Percentiles rank a stretch among this genome's conserved stretches.
These are phyloP conservation scores for Anoplolepis gracilipes DNA, from an alignment of 1,140 invertebrate genomes.

Conservation along the genomic window DNA sequence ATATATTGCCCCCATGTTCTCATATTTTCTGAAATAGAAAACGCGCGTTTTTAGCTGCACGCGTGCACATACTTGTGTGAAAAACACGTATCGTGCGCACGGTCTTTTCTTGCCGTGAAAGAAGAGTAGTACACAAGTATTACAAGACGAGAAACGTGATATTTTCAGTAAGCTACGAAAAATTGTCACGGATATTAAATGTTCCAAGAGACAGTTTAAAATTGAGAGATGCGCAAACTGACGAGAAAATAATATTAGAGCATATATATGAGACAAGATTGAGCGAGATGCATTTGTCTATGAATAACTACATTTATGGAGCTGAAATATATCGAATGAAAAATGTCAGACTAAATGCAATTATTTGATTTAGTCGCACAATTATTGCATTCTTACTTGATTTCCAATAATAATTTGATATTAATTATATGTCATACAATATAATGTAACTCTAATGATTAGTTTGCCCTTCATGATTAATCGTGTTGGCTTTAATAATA, in stretches of 20 bases:
- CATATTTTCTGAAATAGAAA: conserved; percentile 54
- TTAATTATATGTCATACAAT: conserved; percentile 31
- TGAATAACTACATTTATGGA: background rate
- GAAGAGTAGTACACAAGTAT: conserved; percentile 34
- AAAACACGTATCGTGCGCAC: background rate
- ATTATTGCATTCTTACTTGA: background rate
- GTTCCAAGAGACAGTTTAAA: background rate
- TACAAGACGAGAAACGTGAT: conserved; percentile 1
- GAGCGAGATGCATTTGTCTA: background rate
- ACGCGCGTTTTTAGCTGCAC: background rate
- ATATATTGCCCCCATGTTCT: conserved; percentile 40
- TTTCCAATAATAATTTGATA: conserved; percentile 15
- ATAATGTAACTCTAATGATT: conserved; percentile 31
- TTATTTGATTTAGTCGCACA: background rate
- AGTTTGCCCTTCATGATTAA: conserved; percentile 47
- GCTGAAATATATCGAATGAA: background rate
- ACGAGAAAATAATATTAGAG: background rate
- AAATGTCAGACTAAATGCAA: background rate
- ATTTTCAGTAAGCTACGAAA: conserved; percentile 36
- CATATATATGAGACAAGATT: too few species aligned
- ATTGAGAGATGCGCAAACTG: background rate
- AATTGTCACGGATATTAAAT: conserved; percentile 44
- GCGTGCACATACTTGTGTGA: background rate
- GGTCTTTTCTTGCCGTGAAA: conserved; percentile 27
- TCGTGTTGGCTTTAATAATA: conserved; percentile 51